Base-by-base conservation (phyloP, 2,888 invertebrate species). In the Drosophila phalerata region DNA sequence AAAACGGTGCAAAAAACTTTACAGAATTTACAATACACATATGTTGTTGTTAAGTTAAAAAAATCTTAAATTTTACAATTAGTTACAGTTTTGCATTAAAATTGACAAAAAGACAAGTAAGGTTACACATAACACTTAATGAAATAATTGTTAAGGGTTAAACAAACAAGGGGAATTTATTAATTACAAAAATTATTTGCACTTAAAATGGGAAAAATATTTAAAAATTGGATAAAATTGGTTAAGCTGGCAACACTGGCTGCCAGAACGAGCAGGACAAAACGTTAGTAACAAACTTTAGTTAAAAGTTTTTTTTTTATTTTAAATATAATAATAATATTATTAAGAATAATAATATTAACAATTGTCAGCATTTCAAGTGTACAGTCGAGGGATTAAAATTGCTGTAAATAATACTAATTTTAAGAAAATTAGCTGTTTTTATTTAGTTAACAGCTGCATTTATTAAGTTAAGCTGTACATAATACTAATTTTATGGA, bases 1-100 rank as follows among this genome's bases (percentile, higher is more conserved):
- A 70, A 69, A 81, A 77, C 60, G 70, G 91, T 90, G 91, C 90
- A 91, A 91, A 91, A 91, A 90, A 88, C 88, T 91, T 90, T 86
- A 88, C 86, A 88, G 62, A 86, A 86, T 86, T 66, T 83, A 83
- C 87, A 78, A 69, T 75, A 81, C 48, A 71, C 69, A 70, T 70
- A 63, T 63, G 65, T 63, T 48, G 51, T 63, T 56, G 67, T 65
- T 67, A 68, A 42, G 45, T 53, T 56, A 68, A 42, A 49, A 19
- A 40, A 38, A 56, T 57, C 77, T 78, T 85, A 72, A 15, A 25
- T 63, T 51, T 56, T 68, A 75, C 22, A 82, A 82, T 83, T 83
- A 82, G 83, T 81, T 84, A 85, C 73, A 85, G 57, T 79, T 76
- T 60, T 60, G 11, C 15, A 22, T 37, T 13, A 11, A 32, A 37